Evolutionary conservation across 2,113 vertebrate genomes (phyloP), one percentile per base, ranked within the genome.

Genomic region (Theropithecus gelada): DNA sequence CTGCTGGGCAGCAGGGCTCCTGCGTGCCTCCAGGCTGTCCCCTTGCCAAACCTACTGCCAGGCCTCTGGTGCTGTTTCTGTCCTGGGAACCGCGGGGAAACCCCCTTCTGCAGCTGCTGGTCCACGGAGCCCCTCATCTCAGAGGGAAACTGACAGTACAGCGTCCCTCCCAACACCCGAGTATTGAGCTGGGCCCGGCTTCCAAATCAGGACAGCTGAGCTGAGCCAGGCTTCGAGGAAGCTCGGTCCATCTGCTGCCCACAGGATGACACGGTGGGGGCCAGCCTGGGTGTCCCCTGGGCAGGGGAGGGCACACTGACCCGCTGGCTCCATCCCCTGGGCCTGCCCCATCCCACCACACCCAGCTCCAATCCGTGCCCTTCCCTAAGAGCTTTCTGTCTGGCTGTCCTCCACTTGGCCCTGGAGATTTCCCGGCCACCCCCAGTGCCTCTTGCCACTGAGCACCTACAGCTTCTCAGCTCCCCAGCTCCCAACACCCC

Each of bases 321-420:
- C 23, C 3, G 27, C 59, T 14, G 2, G 50, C 70, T 40, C 72
- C 2, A 13, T 13, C 38, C 25, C 8, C 18, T 0, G 4, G 10
- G 64, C 57, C 79, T 32, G 57, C 13, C n/a, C 68, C 23, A 8
- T 10, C 50, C 9, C 10, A 4, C 18, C 55, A 45, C 38, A 5
- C 30, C 68, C 1, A 2, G 48, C 30, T n/a, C 83, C 45, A 17
- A 1, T 1, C n/a, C 25, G 1, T 0, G 0, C 43, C 70, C 16
- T 1, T 18, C 64, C 40, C 43, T 3, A 3, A 17, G 13, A 25
- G 25, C 27, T 6, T 10, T 23, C 52, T 45, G 17, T 32, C 90
- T 16, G 0, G 12, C 61, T 0, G 0, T 8, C 50, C 83, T 38
- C 88, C 38, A 13, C 16, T 13, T 30, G 20, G 64, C 43, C 50